Base-by-base conservation (phyloP, 2,888 invertebrate species). In the Caenorhabditis sp. region DNA sequence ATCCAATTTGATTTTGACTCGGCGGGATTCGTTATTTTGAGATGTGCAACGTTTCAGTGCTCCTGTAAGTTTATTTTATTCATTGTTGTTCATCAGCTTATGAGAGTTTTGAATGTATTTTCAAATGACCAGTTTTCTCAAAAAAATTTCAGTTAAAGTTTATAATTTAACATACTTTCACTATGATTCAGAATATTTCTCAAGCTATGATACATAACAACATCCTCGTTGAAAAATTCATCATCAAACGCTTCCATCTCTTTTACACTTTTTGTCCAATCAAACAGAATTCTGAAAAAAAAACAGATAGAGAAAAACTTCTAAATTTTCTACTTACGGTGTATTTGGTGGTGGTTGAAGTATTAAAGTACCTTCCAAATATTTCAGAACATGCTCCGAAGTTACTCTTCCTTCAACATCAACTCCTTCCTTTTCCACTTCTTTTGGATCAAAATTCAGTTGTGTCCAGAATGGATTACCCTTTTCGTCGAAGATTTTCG, bases 361-460 rank as follows among this genome's bases (percentile, higher is more conserved):
- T 21, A 25, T 53, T 8, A 53, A 25, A 25, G 53, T n/a, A 17
- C 53, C 53, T 21, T 53, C 53, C 53, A 53, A 53, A 25, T 53
- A 53, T 25, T 53, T 53, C 20, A 53, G 2, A 25, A 53, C 53
- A 21, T 53, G 53, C 8, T 53, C 53, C 25, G 53, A 53, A 21
- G 53, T 25, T 3, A 53, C 10, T 25, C 53, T 4, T 12, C 53
- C 53, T 14, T 53, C 53, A 8, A 53, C 53, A 8, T 53, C 53
- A 53, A 53, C 25, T 21, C 53, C 53, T 21, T 53, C 53, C n/a
- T 53, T 53, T 14, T 53, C 53, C 7, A 53, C 25, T 7, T 53
- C 53, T 53, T 53, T 25, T 1, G 53, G 12, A 21, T 53, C 25
- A 21, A 53, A 53, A 17, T 53, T 25, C 23, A 53, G 3, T 17